A percentile compares a stretch with the other conserved stretches of the same genome.
Conservation (phyloP, 2,113 vertebrate species). For the Calypte anna region DNA sequence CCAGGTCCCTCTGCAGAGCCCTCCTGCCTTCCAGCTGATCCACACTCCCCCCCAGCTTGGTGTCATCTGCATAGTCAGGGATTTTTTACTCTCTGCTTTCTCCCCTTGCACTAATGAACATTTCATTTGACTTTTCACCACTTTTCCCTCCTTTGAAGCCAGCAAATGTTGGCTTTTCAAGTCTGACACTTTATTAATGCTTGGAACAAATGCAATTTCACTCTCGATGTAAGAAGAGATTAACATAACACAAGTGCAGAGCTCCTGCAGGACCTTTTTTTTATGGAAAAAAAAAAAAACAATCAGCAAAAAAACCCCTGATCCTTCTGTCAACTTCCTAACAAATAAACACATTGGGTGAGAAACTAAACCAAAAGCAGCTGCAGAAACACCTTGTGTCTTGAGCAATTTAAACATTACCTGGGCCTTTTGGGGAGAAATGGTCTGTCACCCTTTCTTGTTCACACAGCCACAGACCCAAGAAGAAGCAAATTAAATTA, state of each 20-base stretch:
- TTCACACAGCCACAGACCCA: background rate
- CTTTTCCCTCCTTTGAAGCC: constrained; percentile 70
- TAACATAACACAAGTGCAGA: constrained; percentile 27
- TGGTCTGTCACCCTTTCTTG: background rate
- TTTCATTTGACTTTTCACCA: constrained; percentile 80
- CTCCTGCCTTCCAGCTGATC: too few species aligned
- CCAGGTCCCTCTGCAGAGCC: too few species aligned
- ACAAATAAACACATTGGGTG: constrained; percentile 22
- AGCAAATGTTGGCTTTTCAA: constrained; percentile 74
- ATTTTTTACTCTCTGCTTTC: constrained; percentile 19
- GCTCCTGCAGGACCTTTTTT: too few species aligned
- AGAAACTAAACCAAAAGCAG: constrained; percentile 10
- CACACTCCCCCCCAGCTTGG: too few species aligned
- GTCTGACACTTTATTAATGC: constrained; percentile 71
- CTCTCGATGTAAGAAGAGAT: constrained; percentile 59
- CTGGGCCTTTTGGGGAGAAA: background rate
- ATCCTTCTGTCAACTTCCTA: background rate
- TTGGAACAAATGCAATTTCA: constrained; percentile 62
- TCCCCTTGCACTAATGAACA: constrained; percentile 80
- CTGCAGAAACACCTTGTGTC: background rate
- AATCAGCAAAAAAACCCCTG: background rate
- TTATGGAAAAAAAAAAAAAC: too few species aligned
- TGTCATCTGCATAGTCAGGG: background rate
- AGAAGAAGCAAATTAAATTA: background rate
- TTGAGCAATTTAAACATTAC: background rate